Conservation (phyloP, 2,797 vertebrate species). For the Falco naumanni region DNA sequence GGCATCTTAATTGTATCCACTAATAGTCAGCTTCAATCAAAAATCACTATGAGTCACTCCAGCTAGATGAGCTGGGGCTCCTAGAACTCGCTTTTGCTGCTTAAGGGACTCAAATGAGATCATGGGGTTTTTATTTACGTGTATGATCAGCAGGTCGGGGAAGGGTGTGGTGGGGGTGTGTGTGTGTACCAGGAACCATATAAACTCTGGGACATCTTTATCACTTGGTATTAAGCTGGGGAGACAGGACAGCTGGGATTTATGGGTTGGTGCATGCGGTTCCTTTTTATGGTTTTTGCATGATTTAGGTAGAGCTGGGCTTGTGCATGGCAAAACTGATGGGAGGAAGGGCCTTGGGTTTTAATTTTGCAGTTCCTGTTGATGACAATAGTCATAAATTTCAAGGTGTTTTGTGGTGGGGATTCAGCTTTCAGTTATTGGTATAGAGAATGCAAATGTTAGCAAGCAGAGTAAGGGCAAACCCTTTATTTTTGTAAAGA, state of each 20-base stretch:
- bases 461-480: not conserved
- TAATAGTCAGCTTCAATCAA: constrained; percentile 79
- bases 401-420: not conserved
- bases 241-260: constrained; percentile 51
- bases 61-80: constrained; percentile 47
- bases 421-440: not conserved
- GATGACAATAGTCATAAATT: constrained; percentile 58
- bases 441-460: not conserved
- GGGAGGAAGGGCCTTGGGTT: not conserved
- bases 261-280: not conserved
- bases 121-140: constrained; percentile 69
- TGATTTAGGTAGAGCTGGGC: constrained; percentile 66
- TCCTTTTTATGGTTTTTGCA: constrained; percentile 52
- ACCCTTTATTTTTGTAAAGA: not conserved
- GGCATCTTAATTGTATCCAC: constrained; percentile 83
- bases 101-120: constrained; percentile 50
- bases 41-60: constrained; percentile 68
- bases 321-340: constrained; percentile 39
- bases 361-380: constrained; percentile 9
- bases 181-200: not conserved
- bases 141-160: constrained; percentile 24
- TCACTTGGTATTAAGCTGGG: constrained; percentile 43
- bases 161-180: too few species aligned
- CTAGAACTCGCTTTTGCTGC: not conserved
- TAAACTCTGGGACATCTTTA: constrained; percentile 49